Evolutionary conservation across 2,797 vertebrate genomes (phyloP), one percentile per base, ranked within the genome.

Genomic region (Urocyon cinereoargenteus): DNA sequence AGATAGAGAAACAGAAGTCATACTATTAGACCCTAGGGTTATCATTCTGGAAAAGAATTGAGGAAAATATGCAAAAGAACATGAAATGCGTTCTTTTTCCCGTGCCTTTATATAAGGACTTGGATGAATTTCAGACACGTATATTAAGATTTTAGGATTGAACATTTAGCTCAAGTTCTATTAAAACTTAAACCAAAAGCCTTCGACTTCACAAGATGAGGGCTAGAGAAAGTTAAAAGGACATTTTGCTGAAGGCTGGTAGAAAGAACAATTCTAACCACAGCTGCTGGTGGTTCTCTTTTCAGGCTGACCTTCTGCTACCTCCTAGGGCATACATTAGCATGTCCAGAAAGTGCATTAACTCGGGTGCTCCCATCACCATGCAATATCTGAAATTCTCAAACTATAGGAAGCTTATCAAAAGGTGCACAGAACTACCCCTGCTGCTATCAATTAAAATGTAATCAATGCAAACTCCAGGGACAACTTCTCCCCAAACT

Each of bases 401-500:
- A 61, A 88, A 88, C 55, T 49, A 49, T 8, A 94, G 82, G 83
- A 83, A 85, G 85, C 73, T 97, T 96, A 97, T 96, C 94, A n/a
- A 96, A 96, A 93, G 62, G 64, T 89, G 36, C 89, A 95, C 49
- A 72, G 79, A 91, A 79, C n/a, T 77, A 91, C 28, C 28, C 93
- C 94, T 96, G 92, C 93, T 96, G 95, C 66, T 96, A 86, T 84
- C 64, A 95, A 77, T 92, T 96, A 94, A 96, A 96, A 92, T 61
- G 24, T 11, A 92, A 88, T 88, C 92, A 94, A 36, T 88, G 55
- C 89, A 86, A 97, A 86, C 49, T 40, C 84, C 40, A 62, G 26
- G 85, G 26, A 93, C 51, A 94, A 3, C 59, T 57, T 88, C 55
- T 96, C 31, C 59, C 66, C 61, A 91, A 62, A 88, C 26, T 55